Conservation (phyloP, 2,113 vertebrate species). For the Nycticorax nycticorax region DNA sequence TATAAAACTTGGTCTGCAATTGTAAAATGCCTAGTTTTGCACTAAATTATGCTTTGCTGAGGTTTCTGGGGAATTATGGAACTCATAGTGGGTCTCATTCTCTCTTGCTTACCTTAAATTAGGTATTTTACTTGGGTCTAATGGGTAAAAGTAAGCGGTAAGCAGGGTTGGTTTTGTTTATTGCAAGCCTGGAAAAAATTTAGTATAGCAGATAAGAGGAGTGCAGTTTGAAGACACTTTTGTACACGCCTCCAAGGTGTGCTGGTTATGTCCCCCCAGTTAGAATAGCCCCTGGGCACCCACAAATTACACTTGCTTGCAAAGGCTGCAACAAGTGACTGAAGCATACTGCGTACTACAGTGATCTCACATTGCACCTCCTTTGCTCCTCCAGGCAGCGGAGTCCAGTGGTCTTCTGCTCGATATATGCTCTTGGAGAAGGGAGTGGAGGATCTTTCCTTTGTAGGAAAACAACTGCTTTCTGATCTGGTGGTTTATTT, state of each 20-base stretch:
- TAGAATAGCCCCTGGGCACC: not conserved
- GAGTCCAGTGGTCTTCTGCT: not conserved
- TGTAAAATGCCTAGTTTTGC: not conserved
- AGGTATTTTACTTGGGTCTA: not conserved
- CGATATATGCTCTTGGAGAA: not conserved
- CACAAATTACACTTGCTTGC: not conserved
- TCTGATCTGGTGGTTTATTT: not conserved
- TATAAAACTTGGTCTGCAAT: not conserved
- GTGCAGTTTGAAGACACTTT: not conserved
- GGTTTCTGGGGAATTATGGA: not conserved
- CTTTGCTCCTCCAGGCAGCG: rapidly evolving
- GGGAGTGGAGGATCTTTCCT: not conserved
- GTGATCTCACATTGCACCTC: too few species aligned
- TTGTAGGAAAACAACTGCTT: not conserved
- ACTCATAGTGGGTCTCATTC: not conserved
- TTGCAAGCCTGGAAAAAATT: not conserved
- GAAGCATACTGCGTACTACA: not conserved
- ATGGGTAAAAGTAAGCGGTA: not conserved
- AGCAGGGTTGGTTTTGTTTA: not conserved
- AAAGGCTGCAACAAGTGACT: not conserved
- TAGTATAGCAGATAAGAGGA: not conserved
- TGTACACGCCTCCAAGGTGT: rapidly evolving
- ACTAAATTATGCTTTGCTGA: not conserved
- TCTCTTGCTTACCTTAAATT: not conserved
- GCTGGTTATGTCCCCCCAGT: not conserved